A percentile compares a stretch with the other conserved stretches of the same genome.
Evolutionary conservation across 2,888 invertebrate genomes (phyloP).

Genomic region (Caenorhabditis plicata): DNA sequence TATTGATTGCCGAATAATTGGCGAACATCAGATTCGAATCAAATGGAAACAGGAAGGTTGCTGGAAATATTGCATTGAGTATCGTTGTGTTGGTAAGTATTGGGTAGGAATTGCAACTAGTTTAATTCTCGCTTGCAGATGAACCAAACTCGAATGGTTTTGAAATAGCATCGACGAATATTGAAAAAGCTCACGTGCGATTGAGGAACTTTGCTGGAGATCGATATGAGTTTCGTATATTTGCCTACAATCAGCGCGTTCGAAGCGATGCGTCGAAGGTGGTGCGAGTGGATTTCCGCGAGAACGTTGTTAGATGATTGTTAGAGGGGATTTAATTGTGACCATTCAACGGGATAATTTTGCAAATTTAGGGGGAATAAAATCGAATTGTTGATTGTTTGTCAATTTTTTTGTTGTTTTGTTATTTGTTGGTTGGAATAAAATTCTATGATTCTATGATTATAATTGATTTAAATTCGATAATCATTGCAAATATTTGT

Average conservation of each 20-base stretch:
- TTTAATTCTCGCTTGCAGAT: conserved; percentile 15
- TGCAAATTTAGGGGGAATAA: no score
- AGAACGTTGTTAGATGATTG: no score
- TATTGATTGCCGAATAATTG: conserved; percentile 20
- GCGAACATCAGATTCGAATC: conserved; percentile 31
- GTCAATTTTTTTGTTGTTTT: no score
- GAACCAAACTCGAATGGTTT: conserved; percentile 5
- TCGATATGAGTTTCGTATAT: conserved; percentile 33
- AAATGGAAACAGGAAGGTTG: conserved; percentile 31
- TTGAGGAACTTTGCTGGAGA: conserved; percentile 28
- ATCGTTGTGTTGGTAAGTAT: conserved; percentile 17
- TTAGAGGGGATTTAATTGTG: no score
- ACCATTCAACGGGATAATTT: no score
- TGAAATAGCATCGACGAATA: conserved; percentile 26
- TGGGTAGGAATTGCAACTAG: not conserved
- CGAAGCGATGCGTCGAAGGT: conserved; percentile 26
- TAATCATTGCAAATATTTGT: no score
- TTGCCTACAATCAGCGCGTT: conserved; percentile 37
- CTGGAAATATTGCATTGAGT: conserved; percentile 41
- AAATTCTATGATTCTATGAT: no score
- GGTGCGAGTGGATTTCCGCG: conserved; percentile 30
- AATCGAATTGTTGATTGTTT: no score
- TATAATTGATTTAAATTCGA: no score
- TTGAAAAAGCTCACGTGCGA: conserved; percentile 23
- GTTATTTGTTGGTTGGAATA: no score